Conservation (phyloP, 2,113 vertebrate genomes). For the Callopanchax toddi region DNA sequence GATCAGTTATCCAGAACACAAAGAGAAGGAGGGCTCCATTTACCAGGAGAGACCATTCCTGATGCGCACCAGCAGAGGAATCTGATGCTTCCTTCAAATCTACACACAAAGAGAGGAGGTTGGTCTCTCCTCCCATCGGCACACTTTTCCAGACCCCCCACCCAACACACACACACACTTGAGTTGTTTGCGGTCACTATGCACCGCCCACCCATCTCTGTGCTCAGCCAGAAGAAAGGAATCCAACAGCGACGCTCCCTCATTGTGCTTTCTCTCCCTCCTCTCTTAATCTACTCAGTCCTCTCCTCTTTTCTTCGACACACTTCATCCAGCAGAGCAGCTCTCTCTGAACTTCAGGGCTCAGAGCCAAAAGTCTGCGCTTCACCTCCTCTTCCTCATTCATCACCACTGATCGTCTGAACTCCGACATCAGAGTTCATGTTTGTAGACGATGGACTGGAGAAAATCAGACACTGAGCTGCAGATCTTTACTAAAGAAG, state of each 20-base stretch:
- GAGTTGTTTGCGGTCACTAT: constrained; percentile 45
- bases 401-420: constrained; percentile 44
- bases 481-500: constrained; percentile 8
- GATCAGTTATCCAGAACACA: constrained; percentile 34
- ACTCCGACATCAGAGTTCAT: constrained; percentile 33
- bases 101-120: background rate
- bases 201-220: constrained; percentile 28
- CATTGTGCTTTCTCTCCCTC: too few relatives aligned
- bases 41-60: constrained; percentile 39
- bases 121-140: constrained; percentile 6
- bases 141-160: constrained; percentile 31
- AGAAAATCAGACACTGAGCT: background rate
- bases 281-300: constrained; percentile 35
- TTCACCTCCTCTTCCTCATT: constrained; percentile 32
- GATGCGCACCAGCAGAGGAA: constrained; percentile 30
- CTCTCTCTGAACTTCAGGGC: constrained; percentile 12
- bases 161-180: constrained; percentile 1
- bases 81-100: constrained; percentile 2
- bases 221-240: background rate
- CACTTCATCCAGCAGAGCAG: constrained; percentile 10
- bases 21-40: constrained; percentile 50
- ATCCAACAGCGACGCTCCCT: constrained; percentile 9
- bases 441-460: background rate
- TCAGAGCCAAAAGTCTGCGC: constrained; percentile 20
- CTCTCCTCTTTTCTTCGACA: background rate